phyloP scores from a whole-genome alignment of 2,888 invertebrate genomes.

The Drosophila fungiperda region DNA sequence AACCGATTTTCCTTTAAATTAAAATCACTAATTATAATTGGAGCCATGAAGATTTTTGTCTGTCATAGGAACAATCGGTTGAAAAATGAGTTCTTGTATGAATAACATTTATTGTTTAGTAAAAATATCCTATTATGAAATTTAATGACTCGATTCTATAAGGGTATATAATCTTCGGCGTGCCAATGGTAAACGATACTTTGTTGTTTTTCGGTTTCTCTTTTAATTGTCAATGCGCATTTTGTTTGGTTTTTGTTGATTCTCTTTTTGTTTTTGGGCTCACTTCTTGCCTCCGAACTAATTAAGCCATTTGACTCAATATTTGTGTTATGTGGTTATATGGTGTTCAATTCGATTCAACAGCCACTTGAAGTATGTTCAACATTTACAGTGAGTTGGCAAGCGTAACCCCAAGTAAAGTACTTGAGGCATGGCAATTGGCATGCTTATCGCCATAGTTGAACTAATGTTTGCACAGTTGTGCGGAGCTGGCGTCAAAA shows the following conservation, averaged over 20 bases:
- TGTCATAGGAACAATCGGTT: neutral
- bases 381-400: neutral
- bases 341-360: slow-evolving; percentile 5
- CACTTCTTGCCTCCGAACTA: slow-evolving; percentile 3
- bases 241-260: slow-evolving; percentile 1
- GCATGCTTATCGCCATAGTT: slow-evolving; percentile 25
- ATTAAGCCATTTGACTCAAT: slow-evolving; percentile 22
- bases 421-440: slow-evolving; percentile 5
- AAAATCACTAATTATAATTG: neutral
- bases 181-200: neutral
- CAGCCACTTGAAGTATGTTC: slow-evolving; percentile 10
- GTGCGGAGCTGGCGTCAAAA: slow-evolving; percentile 38
- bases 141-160: neutral
- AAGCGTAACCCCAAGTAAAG: neutral
- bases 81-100: neutral
- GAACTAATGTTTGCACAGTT: slow-evolving; percentile 48
- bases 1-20: neutral
- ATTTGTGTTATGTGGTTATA: slow-evolving; percentile 14
- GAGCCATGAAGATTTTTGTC: neutral
- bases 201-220: neutral
- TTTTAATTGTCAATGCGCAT: neutral
- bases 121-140: too few relatives aligned
- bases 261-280: slow-evolving; percentile 4
- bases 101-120: neutral
- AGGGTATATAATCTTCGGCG: neutral